Evolutionary conservation across 2,888 invertebrate genomes (phyloP), one percentile per base, ranked within the genome.

Genomic region (Tetrapedia diversipes): DNA sequence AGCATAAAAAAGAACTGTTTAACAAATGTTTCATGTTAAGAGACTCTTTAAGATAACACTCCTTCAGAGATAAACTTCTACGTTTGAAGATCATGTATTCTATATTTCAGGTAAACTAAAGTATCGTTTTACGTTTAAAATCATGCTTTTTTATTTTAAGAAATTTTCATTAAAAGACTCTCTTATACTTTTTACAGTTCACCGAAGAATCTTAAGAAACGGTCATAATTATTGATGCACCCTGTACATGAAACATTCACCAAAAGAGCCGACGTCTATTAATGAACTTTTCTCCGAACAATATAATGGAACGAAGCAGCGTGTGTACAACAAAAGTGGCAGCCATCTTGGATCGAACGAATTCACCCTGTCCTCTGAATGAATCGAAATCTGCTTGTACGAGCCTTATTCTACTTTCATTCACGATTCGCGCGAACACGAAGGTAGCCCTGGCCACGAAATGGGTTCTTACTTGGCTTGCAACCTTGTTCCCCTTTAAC

Each of bases 261-360:
- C 11, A 8, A 22, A 60, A 19, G 19, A 14, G 7, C 29, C 29
- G 8, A 32, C 19, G 10, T 32, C 8, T 43, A 8, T 14, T 4
- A 19, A 22, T 3, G 32, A 63, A 49, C 37, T 51, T 63, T 37
- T 19, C 14, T 19, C 27, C 14, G 7, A 61, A 49, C 37, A 37
- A 45, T 60, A 24, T 19, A 16, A 27, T 39, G 8, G 19, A 27
- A 47, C 22, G 22, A 41, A 27, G 14, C 19, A 57, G 37, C 43
- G 32, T 14, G 56, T 43, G n/a, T 53, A 67, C 63, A 70, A 79
- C 68, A 73, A 77, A 74, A 75, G 70, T 73, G 65, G 80, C 80
- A 11, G 51, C 63, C 84, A 84, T 84, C 59, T 84, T 84, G 82
- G 19, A 51, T 8, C 14, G 41, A 64, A 29, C 10, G 4, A 39